Base-by-base conservation (phyloP, 2,888 invertebrate genomes). In the Nephrotoma flavescens region DNA sequence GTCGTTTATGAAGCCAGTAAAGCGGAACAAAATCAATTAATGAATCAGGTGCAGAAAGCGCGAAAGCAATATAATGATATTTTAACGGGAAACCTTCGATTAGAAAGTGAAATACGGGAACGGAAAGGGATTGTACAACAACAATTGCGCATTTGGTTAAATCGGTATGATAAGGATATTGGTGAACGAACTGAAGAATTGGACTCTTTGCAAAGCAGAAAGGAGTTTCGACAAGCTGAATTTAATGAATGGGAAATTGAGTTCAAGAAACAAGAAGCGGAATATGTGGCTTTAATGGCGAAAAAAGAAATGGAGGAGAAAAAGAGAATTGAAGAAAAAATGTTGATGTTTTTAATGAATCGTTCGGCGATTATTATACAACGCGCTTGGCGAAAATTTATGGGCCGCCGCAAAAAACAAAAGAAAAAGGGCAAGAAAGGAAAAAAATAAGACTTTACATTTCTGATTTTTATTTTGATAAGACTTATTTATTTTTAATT, bases 111-210 rank as follows among this genome's bases (percentile, higher is more conserved):
- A 0, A 87, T 89, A 0, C 89, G 90, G 1, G 90, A 89, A 42
- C 90, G 90, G 88, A 91, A 91, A 91, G 91, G 88, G 88, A 90
- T 90, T 87, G 88, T 90, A 0, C 87, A 90, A 11, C 85, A 90
- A 9, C 91, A 91, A 87, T 88, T 92, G 0, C 89, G 90, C 87
- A 88, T 88, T 2, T 87, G 90, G 9, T 88, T 91, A 0, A 90
- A 89, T 12, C 91, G 90, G 88, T 92, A 90, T 86, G 91, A 91
- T 86, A 88, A 88, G 47, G 89, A 89, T 44, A 90, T 92, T 87
- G 89, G 89, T 2, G 91, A 91, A 4, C 90, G 90, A 88, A 89
- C 89, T 31, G 87, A 88, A 7, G 90, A 91, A 87, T 89, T 90
- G 45, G 41, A 89, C 3, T 86, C 88, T 2, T 88, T 92, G 0